Evolutionary conservation across 1,140 invertebrate genomes (phyloP).

Genomic region (Leptoteleia sp.): DNA sequence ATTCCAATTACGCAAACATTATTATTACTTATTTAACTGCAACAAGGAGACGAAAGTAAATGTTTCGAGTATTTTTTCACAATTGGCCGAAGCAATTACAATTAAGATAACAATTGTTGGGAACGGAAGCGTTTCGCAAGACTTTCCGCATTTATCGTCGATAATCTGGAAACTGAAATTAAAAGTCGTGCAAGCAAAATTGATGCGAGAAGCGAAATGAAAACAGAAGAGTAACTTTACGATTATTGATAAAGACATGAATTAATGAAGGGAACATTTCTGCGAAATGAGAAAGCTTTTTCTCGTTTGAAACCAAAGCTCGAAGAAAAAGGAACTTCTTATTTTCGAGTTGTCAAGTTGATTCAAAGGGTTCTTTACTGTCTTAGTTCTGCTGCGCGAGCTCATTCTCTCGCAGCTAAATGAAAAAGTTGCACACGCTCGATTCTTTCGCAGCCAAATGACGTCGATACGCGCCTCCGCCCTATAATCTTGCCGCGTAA

Average conservation of each 20-base stretch:
- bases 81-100: conserved; percentile 11
- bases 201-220: background rate
- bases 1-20: conserved; percentile 17
- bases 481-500: too few species aligned
- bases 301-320: background rate
- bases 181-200: background rate
- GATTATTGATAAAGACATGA: background rate
- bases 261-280: conserved; percentile 6
- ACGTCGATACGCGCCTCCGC: conserved; percentile 25
- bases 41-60: conserved; percentile 34
- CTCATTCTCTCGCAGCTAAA: conserved; percentile 23
- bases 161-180: background rate
- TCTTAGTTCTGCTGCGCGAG: conserved; percentile 9
- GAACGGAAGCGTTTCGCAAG: conserved; percentile 9
- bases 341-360: conserved; percentile 24
- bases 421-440: conserved; percentile 47
- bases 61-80: conserved; percentile 20
- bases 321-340: conserved; percentile 8
- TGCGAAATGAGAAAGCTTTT: conserved; percentile 1
- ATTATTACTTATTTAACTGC: conserved; percentile 19
- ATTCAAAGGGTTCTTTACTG: conserved; percentile 20
- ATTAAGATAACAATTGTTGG: conserved; percentile 21
- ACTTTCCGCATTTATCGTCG: conserved; percentile 8
- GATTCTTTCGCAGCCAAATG: conserved; percentile 32
- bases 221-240: too few species aligned